These are phyloP conservation scores for Opisthograptis luteolata DNA, from an alignment of 2,888 invertebrate genomes.

Conservation along the genomic window DNA sequence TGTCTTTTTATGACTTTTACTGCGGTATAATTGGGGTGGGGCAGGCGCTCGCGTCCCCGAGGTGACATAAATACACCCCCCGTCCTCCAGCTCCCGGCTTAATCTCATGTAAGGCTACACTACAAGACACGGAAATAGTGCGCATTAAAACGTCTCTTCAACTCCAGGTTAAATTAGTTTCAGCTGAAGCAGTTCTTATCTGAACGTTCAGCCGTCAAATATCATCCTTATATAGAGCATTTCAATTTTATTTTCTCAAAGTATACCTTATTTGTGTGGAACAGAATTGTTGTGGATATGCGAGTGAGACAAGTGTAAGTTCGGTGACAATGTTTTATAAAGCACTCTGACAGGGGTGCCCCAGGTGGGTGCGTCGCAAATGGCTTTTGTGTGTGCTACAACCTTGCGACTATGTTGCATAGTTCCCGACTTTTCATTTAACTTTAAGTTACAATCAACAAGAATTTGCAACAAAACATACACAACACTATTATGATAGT, in stretches of 20 bases:
- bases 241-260: constrained; percentile 4
- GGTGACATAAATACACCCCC: constrained; percentile 84
- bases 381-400: constrained; percentile 66
- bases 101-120: constrained; percentile 81
- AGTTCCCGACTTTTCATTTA: constrained; percentile 40
- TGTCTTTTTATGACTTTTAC: constrained; percentile 85
- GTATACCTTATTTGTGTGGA: not conserved
- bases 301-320: constrained; percentile 30
- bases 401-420: constrained; percentile 43
- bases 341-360: constrained; percentile 43
- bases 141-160: constrained; percentile 65
- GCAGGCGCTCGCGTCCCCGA: constrained; percentile 79
- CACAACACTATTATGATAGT: constrained; percentile 17
- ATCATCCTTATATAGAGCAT: not conserved
- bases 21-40: constrained; percentile 85
- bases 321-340: constrained; percentile 36
- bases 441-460: constrained; percentile 31
- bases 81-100: constrained; percentile 71
- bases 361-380: constrained; percentile 65
- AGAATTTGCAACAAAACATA: constrained; percentile 17
- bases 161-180: constrained; percentile 55
- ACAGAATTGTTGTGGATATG: constrained; percentile 13
- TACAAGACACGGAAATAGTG: constrained; percentile 68
- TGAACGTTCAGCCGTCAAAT: constrained; percentile 1
- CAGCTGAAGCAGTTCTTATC: constrained; percentile 3